Evolutionary conservation across 2,113 vertebrate species (phyloP).

Genomic region (Myrmecophaga tridactyla): DNA sequence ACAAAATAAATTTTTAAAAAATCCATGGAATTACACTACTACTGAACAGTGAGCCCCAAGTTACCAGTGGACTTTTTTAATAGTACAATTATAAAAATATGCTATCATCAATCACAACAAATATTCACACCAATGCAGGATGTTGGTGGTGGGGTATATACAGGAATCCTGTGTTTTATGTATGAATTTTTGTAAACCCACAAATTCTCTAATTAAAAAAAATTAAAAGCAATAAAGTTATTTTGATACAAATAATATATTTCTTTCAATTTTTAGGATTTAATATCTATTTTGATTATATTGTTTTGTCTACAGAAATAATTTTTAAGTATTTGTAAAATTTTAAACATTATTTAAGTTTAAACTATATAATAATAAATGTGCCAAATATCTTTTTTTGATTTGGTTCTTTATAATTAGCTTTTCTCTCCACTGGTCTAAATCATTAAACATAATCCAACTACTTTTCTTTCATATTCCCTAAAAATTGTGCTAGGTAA

Average conservation of each 20-base stretch:
- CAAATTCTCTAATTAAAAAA: no score
- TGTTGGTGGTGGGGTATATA: no score
- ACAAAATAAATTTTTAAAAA: no score
- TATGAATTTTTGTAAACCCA: no score
- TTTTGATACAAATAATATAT: background rate
- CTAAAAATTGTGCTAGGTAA: background rate
- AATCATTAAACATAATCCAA: background rate
- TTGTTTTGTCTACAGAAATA: background rate
- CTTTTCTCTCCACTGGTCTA: background rate
- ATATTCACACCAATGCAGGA: no score
- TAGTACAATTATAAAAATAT: no score
- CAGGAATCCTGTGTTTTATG: no score
- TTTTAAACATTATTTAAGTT: background rate
- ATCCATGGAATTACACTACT: no score
- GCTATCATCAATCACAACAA: no score
- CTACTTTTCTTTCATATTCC: background rate
- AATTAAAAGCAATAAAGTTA: background rate
- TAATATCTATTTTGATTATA: background rate
- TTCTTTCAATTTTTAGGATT: background rate
- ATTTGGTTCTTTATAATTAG: background rate
- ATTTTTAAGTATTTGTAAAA: background rate
- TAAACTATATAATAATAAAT: background rate
- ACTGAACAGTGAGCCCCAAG: no score
- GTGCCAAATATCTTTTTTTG: background rate
- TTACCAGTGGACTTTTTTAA: no score